Evolutionary conservation across 2,888 invertebrate genomes (phyloP).

Genomic region (Ceraclea dissimilis): DNA sequence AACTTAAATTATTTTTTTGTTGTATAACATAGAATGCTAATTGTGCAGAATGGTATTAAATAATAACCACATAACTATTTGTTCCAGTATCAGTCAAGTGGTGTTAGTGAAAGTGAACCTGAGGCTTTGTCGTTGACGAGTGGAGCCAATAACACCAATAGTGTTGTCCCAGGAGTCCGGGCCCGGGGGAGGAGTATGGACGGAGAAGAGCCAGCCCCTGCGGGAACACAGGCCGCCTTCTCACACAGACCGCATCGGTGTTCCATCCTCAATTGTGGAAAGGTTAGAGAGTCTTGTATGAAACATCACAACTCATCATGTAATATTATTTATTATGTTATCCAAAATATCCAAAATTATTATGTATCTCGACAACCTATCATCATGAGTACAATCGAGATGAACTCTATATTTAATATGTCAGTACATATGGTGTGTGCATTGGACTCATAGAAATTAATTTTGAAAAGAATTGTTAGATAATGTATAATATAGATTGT

Average conservation of each 20-base stretch:
- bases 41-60: too few species aligned
- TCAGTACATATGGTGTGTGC: too few species aligned
- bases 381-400: too few species aligned
- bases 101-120: conserved; percentile 43
- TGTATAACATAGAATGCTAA: too few species aligned
- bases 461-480: too few species aligned
- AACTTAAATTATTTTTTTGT: too few species aligned
- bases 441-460: too few species aligned
- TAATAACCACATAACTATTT: too few species aligned
- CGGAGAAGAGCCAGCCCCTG: conserved; percentile 42
- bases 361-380: not conserved
- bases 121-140: conserved; percentile 34
- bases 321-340: not conserved
- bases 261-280: conserved; percentile 84
- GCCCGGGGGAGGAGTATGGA: conserved; percentile 34
- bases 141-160: conserved; percentile 36
- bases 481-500: too few species aligned
- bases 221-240: conserved; percentile 38
- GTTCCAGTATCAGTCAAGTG: conserved; percentile 37
- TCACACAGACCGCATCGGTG: conserved; percentile 81
- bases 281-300: too few species aligned
- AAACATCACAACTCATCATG: too few species aligned
- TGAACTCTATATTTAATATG: not conserved
- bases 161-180: conserved; percentile 32
- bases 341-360: not conserved